phyloP scores from a whole-genome alignment of 1,140 invertebrate genomes.

The Samia ricini region DNA sequence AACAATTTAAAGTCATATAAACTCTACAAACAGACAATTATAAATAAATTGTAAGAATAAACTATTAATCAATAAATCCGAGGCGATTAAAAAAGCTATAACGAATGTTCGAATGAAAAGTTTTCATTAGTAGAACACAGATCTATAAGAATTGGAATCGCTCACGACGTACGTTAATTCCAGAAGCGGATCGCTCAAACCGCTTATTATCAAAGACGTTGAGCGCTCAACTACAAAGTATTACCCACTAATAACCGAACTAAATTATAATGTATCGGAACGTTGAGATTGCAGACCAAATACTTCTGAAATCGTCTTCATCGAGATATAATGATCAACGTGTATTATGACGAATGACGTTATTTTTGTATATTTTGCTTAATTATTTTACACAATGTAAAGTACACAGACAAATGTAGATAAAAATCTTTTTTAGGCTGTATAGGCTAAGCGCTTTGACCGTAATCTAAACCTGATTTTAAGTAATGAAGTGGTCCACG shows the following conservation, averaged over 20 bases:
- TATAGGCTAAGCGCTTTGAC: no score
- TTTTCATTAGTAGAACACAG: neutral
- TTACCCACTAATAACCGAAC: conserved; percentile 5
- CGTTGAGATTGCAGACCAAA: neutral
- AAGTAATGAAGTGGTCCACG: no score
- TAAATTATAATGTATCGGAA: conserved; percentile 6
- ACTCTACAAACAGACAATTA: no score
- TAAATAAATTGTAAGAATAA: no score
- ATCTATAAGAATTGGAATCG: neutral
- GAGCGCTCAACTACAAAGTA: conserved; percentile 1
- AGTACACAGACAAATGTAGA: no score
- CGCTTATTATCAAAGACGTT: neutral
- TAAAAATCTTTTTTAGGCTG: no score
- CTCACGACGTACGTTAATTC: neutral
- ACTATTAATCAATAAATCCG: neutral
- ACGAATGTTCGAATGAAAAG: neutral
- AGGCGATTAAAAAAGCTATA: neutral
- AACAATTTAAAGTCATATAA: no score
- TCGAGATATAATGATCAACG: conserved; percentile 2
- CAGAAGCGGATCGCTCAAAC: neutral
- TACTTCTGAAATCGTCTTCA: neutral
- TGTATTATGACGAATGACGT: neutral
- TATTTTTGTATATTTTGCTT: neutral
- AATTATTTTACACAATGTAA: no score
- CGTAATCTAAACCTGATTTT: no score